Base-by-base conservation (phyloP, 2,797 vertebrate species). In the Geotrypetes seraphini region DNA sequence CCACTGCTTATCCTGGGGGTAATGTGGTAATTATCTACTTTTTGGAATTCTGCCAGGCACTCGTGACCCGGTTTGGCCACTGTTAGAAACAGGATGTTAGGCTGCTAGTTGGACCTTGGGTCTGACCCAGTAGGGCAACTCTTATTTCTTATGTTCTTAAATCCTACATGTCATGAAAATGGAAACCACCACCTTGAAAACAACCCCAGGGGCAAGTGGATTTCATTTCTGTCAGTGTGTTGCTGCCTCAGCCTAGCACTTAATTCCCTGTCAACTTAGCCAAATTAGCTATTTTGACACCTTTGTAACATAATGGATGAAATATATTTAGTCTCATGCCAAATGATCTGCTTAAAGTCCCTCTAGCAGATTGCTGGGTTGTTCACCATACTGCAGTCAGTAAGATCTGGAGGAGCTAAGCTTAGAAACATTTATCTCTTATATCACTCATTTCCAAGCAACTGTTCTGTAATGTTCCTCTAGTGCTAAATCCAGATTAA, bases 401-500 rank as follows among this genome's bases (percentile, higher is more conserved):
- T 28, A 39, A 51, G 43, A 33, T 40, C 38, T 31, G 31, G 36
- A 34, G 34, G 28, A 24, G 25, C 44, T 38, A 36, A 25, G 8
- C 19, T 5, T 36, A n/a, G 43, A 24, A 41, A 39, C 22, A 14
- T 35, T 46, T 42, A 60, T 44, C 34, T 28, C 39, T 31, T 34
- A 24, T 34, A 29, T 55, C 57, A 52, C 38, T 60, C 51, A 55
- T 25, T 15, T 25, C n/a, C 30, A 23, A 16, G 47, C 57, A 60
- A 51, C 44, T 55, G 57, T 55, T 46, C 43, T 21, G 22, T 37
- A 46, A 55, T 36, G 36, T 52, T 47, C 50, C 37, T 36, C 44
- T 41, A 31, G 22, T 19, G 12, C 19, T 28, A 43, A 53, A 25
- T 29, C 42, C 22, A 49, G 48, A 49, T 56, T 44, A 29, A 29